Base-by-base conservation (phyloP, 2,113 vertebrate genomes). In the Rousettus leschenaultii region DNA sequence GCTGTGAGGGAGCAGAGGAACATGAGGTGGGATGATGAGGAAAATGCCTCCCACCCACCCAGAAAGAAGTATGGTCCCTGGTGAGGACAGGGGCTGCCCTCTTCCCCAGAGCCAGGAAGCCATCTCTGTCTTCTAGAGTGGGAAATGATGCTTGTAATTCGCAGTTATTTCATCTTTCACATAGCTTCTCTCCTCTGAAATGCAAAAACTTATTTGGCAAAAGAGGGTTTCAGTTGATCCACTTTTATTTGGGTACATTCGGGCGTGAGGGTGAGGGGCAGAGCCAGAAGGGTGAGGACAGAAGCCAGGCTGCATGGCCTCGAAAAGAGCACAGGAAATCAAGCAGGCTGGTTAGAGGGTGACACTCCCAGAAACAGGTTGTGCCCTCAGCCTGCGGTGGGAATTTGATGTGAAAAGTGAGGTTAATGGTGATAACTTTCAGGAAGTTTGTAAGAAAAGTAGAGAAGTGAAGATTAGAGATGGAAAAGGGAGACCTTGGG, bases 401-500 rank as follows among this genome's bases (percentile, higher is more conserved):
- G 80, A 70, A 96, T 94, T 82, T 63, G 80, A 63, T 91, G 70
- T 88, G 70, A 65, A 91, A 95, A 96, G 97, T 97, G 86, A 88
- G 95, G 51, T 94, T 87, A 57, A 78, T 82, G 43, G 79, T 68
- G 71, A 40, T 85, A 97, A 98, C 96, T 97, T 98, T 95, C 71
- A 74, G 87, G 92, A 97, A 97, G 85, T 97, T 98, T 80, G 33
- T 82, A 86, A 91, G 86, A 89, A 97, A 96, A 95, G 48, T 92
- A 53, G 53, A 96, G 45, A 66, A 95, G 86, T 91, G 38, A 89
- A 28, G 61, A 65, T 59, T 90, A 78, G 26, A 91, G 28, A 59
- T 95, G 92, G 77, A 75, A 90, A 89, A 92, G 84, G 43, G 86
- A 92, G 45, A 92, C 55, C 61, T 43, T 80, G 21, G 11, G 63